A percentile compares a stretch with the other conserved stretches of the same genome.
These are phyloP conservation scores for Caradrina kadenii DNA, from an alignment of 2,888 invertebrate species.

Conservation along the genomic window DNA sequence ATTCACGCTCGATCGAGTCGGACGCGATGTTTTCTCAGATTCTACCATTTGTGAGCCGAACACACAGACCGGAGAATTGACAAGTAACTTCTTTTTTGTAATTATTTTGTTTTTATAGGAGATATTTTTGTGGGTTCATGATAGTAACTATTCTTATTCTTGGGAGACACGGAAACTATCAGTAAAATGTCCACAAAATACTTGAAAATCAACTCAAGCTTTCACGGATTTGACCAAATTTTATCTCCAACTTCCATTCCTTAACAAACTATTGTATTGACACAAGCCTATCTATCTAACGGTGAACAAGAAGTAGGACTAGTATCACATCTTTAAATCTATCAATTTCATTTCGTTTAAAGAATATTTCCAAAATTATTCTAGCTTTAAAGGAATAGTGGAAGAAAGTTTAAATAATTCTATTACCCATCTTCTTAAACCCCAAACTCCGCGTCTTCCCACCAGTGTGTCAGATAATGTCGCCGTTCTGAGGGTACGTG, in stretches of 20 bases:
- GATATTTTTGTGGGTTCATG: neutral
- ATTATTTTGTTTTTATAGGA: neutral
- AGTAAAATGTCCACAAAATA: too few relatives aligned
- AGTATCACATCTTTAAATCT: too few relatives aligned
- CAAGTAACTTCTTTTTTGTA: neutral
- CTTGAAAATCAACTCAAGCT: too few relatives aligned
- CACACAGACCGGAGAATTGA: slow-evolving; percentile 41
- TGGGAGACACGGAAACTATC: too few relatives aligned
- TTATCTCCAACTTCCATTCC: too few relatives aligned
- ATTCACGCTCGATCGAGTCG: slow-evolving; percentile 71
- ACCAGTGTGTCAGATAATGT: slow-evolving; percentile 63
- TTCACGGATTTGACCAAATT: too few relatives aligned
- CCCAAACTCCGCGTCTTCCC: slow-evolving; percentile 5
- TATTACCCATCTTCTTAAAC: neutral
- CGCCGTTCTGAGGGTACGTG: slow-evolving; percentile 61
- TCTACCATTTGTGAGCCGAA: slow-evolving; percentile 55
- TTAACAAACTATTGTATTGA: too few relatives aligned
- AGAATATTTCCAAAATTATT: neutral
- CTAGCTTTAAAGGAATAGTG: too few relatives aligned
- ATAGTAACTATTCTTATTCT: neutral
- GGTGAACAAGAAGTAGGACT: too few relatives aligned
- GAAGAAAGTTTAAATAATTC: neutral
- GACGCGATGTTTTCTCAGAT: slow-evolving; percentile 74
- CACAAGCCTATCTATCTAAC: too few relatives aligned
- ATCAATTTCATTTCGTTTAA: too few relatives aligned